Base-by-base conservation (phyloP, 2,113 vertebrate genomes). In the Anolis sagrei region DNA sequence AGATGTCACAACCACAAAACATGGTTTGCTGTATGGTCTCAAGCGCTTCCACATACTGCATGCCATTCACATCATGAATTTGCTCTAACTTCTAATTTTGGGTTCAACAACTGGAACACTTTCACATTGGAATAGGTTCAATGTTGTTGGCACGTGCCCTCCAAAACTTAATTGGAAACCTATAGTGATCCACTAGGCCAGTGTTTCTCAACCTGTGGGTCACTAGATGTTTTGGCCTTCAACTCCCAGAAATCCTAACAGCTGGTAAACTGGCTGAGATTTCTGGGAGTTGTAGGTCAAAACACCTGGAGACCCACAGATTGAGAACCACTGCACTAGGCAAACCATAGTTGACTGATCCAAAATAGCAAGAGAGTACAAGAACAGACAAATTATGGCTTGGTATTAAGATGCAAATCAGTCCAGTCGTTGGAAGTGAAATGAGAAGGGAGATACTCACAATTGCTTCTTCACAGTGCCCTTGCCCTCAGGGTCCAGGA, bases 381-480 rank as follows among this genome's bases (percentile, higher is more conserved):
- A 27, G n/a, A 39, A 68, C 27, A 32, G 18, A 29, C 61, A 82
- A 81, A 70, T 4, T 6, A 13, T 51, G 29, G 62, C 48, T 76
- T 68, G n/a, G 29, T 25, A 13, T 66, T n/a, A 18, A 66, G 5
- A 6, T 49, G 21, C 34, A 14, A 23, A 77, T 5, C 1, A 68
- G 23, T 23, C 25, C 62, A 69, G 4, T 18, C 14, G 3, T 6
- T 44, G 61, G 36, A 84, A 68, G 21, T 39, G 14, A 54, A 23
- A 27, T 7, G 32, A 36, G 8, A 29, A 49, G 48, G 16, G 21
- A 75, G 74, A 58, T 49, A 90, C 98, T 97, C 90, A 98, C 98
- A 98, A 98, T 85, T 97, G 80, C 95, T 98, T 98, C 97, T 98
- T 98, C 95, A 98, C 97, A 90, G 74, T 83, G 89, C 98, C 98